These are phyloP conservation scores for Ochropleura leucogaster DNA, from an alignment of 2,888 invertebrate species.

Conservation along the genomic window DNA sequence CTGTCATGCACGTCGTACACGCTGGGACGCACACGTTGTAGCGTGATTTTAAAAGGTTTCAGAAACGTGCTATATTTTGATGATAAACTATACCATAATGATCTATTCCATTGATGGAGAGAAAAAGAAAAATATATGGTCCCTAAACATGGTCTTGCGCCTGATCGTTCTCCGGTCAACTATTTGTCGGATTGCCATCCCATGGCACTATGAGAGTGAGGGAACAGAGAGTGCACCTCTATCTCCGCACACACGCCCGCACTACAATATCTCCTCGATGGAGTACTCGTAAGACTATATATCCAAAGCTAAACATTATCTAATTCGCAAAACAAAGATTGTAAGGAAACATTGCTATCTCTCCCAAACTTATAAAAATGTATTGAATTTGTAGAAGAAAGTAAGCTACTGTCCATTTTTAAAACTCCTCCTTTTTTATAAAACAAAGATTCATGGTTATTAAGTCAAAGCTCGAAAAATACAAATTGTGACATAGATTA, in stretches of 20 bases:
- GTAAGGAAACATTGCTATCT: too few relatives aligned
- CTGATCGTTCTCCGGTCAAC: too few relatives aligned
- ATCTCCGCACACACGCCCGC: too few relatives aligned
- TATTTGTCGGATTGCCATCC: too few relatives aligned
- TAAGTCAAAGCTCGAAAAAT: background rate
- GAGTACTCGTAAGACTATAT: background rate
- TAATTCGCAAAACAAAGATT: background rate
- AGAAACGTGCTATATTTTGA: background rate
- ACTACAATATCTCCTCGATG: too few relatives aligned
- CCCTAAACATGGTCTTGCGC: too few relatives aligned
- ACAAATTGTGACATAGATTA: constrained; percentile 15
- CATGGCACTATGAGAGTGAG: too few relatives aligned
- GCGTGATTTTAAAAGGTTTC: constrained; percentile 31
- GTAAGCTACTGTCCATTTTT: too few relatives aligned
- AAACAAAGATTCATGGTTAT: background rate
- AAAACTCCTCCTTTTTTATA: background rate
- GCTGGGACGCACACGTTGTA: constrained; percentile 8
- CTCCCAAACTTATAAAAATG: background rate
- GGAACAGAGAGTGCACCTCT: too few relatives aligned
- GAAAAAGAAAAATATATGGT: too few relatives aligned
- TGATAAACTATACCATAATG: too few relatives aligned
- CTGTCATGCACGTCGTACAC: constrained; percentile 22
- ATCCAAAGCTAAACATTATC: background rate
- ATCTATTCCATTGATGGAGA: too few relatives aligned
- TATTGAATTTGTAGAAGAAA: background rate